Evolutionary conservation across 2,797 vertebrate genomes (phyloP), one percentile per base, ranked within the genome.

Genomic region (Diglossa cyanea): DNA sequence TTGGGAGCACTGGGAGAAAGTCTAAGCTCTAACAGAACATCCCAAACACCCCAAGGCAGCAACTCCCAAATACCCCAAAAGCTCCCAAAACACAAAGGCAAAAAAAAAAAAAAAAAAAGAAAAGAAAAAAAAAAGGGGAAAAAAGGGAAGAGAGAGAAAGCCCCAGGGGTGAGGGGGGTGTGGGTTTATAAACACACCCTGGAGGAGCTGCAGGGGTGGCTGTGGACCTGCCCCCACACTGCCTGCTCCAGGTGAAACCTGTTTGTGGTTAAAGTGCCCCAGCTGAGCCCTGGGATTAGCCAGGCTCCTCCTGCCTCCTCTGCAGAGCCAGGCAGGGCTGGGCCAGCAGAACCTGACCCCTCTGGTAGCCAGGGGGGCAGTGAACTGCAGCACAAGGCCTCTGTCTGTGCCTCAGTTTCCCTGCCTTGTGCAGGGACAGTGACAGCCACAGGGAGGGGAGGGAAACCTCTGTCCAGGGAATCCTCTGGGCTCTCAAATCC

Each of bases 91-190:
- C 4, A 10, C 3, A 55, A 57, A 50, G 9, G 3, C 3, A 35
- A 53, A 33, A 2, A 9, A 25, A 8, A 18, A 17, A 35, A n/a
- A 20, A 13, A 26, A 47, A 30, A 2, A 7, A 16, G 5, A 15
- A 10, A 31, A 2, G 6, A 31, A 10, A 10, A 44, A 44, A 44
- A 44, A 19, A 18, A 10, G 10, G 9, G 18, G 17, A 44, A 44
- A 31, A 2, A 9, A 39, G 13, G 39, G 39, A 15, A 40, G 39
- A 40, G 39, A 40, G 39, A 40, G 39, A 40, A 11, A 79, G 11
- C 33, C 51, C 25, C 1, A 0, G 0, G 1, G 0, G 0, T 2
- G 0, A 2, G 6, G 2, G 6, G 9, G 21, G 15, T 75, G 66
- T 62, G 51, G 93, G 54, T 53, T 97, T 96, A 93, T 96, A 96